Evolutionary conservation across 2,113 vertebrate genomes (phyloP), one percentile per base, ranked within the genome.

Genomic region (Amphilophus citrinellus): DNA sequence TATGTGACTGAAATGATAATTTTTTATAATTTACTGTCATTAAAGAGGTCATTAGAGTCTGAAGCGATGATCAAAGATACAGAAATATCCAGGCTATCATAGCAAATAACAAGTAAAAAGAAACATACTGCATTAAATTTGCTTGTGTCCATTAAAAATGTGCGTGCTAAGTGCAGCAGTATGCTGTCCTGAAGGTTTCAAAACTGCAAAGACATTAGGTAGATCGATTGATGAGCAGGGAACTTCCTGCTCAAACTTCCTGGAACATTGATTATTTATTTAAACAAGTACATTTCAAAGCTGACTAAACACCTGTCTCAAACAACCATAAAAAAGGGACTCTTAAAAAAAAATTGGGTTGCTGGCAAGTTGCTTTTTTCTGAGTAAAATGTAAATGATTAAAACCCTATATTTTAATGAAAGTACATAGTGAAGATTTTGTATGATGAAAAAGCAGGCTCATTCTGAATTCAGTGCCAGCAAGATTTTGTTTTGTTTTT

Each of bases 141-240:
- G 62, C 47, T 62, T 42, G 60, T 10, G 65, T 76, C 86, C 88
- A 84, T 91, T 89, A 91, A 27, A 83, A 79, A 78, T 63, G 6
- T n/a, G 18, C 6, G n/a, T 80, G 68, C 85, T 88, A 85, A 94
- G 88, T 88, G 91, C 87, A 79, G 30, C 80, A 71, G 88, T 84
- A 76, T 61, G 68, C 61, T 44, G 77, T 75, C 84, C 83, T 82
- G 59, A 84, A 82, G 8, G 27, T 78, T 75, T 80, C 22, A 35
- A 84, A 88, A 87, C 85, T 60, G 83, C 2, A 32, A 4, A 88
- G 77, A 88, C 84, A 88, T 80, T 86, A 86, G 37, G 13, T 22
- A 77, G 79, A 92, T 94, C 89, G 82, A 94, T 93, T 91, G 84
- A 92, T 88, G 86, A 94, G 86, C 68, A 84, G 44, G 68, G 66